A percentile compares a stretch with the other conserved stretches of the same genome.
Conservation (phyloP, 2,797 vertebrate genomes). For the Tragelaphus eurycerus region DNA sequence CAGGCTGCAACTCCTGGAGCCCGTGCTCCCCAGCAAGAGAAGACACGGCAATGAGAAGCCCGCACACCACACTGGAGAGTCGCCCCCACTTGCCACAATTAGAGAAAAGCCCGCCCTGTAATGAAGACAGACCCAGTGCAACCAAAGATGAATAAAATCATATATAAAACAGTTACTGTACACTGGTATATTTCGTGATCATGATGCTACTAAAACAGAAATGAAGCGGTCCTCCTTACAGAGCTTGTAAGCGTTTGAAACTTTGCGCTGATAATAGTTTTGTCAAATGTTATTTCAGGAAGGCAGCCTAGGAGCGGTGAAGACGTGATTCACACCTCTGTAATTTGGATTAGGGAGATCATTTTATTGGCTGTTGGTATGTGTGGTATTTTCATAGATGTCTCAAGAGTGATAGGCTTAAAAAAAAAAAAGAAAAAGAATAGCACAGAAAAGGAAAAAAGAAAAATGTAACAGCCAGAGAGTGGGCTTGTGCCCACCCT, state of each 20-base stretch:
- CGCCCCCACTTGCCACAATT: neutral
- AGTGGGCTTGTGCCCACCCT: slow-evolving; percentile 61
- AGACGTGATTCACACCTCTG: neutral
- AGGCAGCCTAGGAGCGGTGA: neutral
- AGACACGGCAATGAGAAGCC: fast-evolving
- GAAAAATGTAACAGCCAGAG: neutral
- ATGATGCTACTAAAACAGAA: fast-evolving
- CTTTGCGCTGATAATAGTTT: neutral
- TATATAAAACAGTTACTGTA: neutral
- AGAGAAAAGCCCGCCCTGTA: neutral
- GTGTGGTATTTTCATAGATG: neutral
- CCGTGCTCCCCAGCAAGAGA: neutral
- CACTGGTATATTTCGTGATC: fast-evolving
- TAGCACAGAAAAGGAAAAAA: slow-evolving; percentile 56
- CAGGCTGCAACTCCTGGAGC: neutral
- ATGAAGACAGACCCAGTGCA: neutral
- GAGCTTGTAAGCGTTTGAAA: neutral
- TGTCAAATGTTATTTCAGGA: slow-evolving; percentile 28
- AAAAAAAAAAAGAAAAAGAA: neutral
- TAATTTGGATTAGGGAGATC: slow-evolving; percentile 18
- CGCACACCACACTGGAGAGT: neutral
- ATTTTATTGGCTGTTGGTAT: neutral
- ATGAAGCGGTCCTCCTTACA: neutral
- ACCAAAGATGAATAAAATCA: neutral
- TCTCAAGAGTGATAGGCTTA: neutral